phyloP scores from a whole-genome alignment of 2,888 invertebrate species.

The Pachycephus smyrnensis region DNA sequence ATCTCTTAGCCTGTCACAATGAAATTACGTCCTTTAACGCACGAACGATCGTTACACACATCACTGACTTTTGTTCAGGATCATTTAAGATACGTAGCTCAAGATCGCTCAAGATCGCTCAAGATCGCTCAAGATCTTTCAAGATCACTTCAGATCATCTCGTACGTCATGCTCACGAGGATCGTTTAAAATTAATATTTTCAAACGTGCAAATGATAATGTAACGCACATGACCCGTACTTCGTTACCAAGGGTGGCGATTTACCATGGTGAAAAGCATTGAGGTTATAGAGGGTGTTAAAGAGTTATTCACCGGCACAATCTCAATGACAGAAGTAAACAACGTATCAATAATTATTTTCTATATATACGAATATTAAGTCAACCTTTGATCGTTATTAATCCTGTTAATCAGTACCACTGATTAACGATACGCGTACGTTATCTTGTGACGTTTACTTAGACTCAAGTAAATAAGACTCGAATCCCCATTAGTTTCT shows the following conservation, averaged over 20 bases:
- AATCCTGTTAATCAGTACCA: neutral
- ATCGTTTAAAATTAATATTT: neutral
- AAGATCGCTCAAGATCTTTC: neutral
- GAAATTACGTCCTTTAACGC: slow-evolving; percentile 19
- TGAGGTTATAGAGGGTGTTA: neutral
- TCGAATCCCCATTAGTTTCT: neutral
- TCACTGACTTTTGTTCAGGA: neutral
- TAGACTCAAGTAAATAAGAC: neutral
- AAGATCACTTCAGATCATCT: neutral
- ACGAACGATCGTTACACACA: slow-evolving; percentile 7
- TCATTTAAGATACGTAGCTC: neutral
- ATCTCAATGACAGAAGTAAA: neutral
- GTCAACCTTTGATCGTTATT: neutral
- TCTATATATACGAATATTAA: neutral
- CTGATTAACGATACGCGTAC: neutral
- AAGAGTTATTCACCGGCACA: too few species aligned
- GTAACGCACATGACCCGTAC: neutral
- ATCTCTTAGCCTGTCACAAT: neutral
- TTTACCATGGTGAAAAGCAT: too few species aligned
- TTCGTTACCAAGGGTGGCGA: too few species aligned
- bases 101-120: too few species aligned
- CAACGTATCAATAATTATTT: neutral
- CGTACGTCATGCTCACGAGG: neutral
- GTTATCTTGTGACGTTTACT: neutral
- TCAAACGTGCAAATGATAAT: neutral